Evolutionary conservation across 2,888 invertebrate species (phyloP), one percentile per base, ranked within the genome.

Genomic region (Tachystola acroxantha): DNA sequence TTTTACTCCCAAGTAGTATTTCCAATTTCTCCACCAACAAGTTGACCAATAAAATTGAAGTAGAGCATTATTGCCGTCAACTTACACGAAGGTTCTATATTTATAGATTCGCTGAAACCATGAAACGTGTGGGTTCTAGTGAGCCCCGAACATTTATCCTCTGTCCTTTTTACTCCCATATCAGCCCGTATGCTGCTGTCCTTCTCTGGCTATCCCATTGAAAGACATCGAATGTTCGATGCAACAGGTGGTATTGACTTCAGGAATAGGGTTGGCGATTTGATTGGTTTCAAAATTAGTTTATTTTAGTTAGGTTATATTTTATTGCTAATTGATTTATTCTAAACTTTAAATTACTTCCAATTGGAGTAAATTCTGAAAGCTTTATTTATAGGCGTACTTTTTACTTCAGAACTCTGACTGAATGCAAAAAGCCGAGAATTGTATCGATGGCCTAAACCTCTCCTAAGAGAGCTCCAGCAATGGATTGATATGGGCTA

Each of bases 181-280:
- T 9, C 1, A 33, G 25, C 12, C 24, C 12, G 24, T 10, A 9
- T 68, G 47, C 10, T 39, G 32, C 43, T 40, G 20, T 73, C 77
- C 54, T 54, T 40, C 26, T 78, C 61, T 40, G 38, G 41, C 3
- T 67, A 61, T 71, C 61, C 80, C 85, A 84, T 84, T 80, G 84
- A 81, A 84, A 77, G 79, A 74, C 80, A 86, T 86, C 86, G 85
- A 86, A 84, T 76, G 75, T 79, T 85, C 70, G 65, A 64, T 64
- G 84, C 85, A 86, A 86, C 85, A 86, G 74, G 85, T 82, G 54
- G 64, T 79, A 85, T 85, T 74, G 85, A 75, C 61, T 79, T 72
- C 67, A 57, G 61, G 48, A 61, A 57, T 68, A 86, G 86, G 85
- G 86, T 52, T 85, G 82, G 3, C 61, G 48, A 44, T 57, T 57